Evolutionary conservation across 2,113 vertebrate genomes (phyloP).

Genomic region (Aleadryas rufinucha): DNA sequence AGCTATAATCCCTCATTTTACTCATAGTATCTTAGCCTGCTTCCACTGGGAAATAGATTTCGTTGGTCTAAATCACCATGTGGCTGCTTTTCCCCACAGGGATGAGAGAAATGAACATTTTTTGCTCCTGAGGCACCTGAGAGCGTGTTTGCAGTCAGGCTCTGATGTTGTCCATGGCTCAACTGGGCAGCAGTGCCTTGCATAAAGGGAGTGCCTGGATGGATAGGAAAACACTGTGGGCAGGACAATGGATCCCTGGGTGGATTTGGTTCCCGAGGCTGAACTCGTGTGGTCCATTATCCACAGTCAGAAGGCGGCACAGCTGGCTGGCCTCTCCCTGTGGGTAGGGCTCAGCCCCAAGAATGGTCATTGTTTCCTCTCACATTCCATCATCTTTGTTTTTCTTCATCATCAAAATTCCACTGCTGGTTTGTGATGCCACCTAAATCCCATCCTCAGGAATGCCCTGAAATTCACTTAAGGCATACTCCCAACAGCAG

Average conservation of each 20-base stretch:
- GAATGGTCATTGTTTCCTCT: background rate
- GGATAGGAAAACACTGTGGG: background rate
- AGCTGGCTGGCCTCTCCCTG: background rate
- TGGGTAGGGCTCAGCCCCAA: background rate
- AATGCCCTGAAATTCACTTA: background rate
- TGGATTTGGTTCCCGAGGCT: background rate
- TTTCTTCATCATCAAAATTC: background rate
- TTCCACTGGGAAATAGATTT: background rate
- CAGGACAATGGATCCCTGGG: background rate
- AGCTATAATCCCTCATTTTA: background rate
- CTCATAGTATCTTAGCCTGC: background rate
- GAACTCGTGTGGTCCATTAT: background rate
- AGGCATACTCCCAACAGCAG: background rate
- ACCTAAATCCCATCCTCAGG: background rate
- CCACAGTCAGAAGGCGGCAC: background rate
- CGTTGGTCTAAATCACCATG: background rate
- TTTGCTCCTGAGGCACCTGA: background rate
- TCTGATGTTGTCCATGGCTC: background rate
- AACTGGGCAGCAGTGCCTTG: background rate
- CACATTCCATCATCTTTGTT: background rate
- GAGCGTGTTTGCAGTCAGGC: background rate
- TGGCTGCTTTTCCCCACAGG: background rate
- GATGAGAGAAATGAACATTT: background rate
- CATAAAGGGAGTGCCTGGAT: background rate
- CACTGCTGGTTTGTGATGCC: background rate